Evolutionary conservation across 1,140 invertebrate species (phyloP).

Genomic region (Hyles euphorbiae): DNA sequence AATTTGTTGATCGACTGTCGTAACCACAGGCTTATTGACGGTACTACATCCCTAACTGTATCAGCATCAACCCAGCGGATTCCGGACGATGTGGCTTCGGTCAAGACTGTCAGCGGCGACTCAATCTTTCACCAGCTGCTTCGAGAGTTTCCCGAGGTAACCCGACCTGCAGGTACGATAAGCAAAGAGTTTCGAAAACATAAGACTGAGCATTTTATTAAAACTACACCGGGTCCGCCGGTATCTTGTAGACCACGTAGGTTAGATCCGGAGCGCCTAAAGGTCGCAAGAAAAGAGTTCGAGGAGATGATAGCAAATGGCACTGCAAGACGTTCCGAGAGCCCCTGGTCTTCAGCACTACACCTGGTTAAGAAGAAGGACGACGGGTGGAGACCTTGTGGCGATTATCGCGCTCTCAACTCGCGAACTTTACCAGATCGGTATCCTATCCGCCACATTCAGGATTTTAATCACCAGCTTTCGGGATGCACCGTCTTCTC

Average conservation of each 20-base stretch:
- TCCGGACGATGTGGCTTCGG: background rate
- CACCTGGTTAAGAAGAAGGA: constrained; percentile 12
- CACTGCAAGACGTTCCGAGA: constrained; percentile 7
- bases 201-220: constrained; percentile 2
- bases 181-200: background rate
- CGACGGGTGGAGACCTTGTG: constrained; percentile 12
- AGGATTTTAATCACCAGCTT: constrained; percentile 9
- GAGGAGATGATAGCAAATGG: constrained; percentile 7
- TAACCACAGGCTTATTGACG: background rate
- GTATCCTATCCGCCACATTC: constrained; percentile 6
- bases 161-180: background rate
- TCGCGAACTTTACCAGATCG: constrained; percentile 2
- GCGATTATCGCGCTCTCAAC: constrained; percentile 11
- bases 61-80: background rate
- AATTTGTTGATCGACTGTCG: constrained; percentile 3
- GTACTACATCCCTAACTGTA: background rate
- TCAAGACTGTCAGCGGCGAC: background rate
- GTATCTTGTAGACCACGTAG: constrained; percentile 1
- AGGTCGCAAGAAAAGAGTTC: constrained; percentile 4
- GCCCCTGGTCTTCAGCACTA: constrained; percentile 14
- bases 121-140: background rate
- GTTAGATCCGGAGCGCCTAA: background rate
- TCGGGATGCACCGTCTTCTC: constrained; percentile 4
- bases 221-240: constrained; percentile 3
- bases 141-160: constrained; percentile 3